Base-by-base conservation (phyloP, 1,140 invertebrate genomes). In the Drosophila setifemur region DNA sequence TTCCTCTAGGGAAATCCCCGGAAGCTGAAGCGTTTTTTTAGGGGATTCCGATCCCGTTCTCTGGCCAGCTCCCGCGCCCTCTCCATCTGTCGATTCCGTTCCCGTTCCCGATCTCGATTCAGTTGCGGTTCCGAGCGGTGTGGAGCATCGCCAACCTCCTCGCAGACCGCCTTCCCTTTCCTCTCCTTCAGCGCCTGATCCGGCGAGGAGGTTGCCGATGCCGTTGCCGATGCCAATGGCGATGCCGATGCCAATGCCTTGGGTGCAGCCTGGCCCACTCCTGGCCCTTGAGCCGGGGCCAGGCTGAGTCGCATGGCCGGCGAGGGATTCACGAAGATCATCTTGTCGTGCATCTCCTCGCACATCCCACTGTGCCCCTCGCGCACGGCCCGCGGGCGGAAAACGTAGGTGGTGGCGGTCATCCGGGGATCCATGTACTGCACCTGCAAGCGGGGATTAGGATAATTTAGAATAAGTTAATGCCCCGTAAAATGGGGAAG, bases 291-390 rank as follows among this genome's bases (percentile, higher is more conserved):
- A 0, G 39, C 25, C 3, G 50, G 9, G 2, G 14, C 16, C 1
- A 85, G 67, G 2, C 33, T 68, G 0, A 58, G 14, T 11, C 63
- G 40, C 74, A 68, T 58, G 0, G 7, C 18, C 4, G 43, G 11
- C 12, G 81, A 40, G 2, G 79, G 79, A 68, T 86, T 85, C 14
- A 85, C 69, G 12, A 85, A 85, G 19, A 72, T 71, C 79, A 85
- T 85, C 18, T 75, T 74, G 11, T 85, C 79, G 8, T n/a, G 4
- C 3, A 49, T 28, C 60, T 85, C 81, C 7, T 85, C 81, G 2
- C 60, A 49, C 14, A 44, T 35, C 12, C 73, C 66, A 7, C 28
- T 33, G 18, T 66, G 57, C 8, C 73, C 55, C 19, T 83, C 69
- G 4, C 61, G 55, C 2, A 72, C 52, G 5, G 64, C 71, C 4